Base-by-base conservation (phyloP, 2,797 vertebrate genomes). In the Syngnathus rostellatus region DNA sequence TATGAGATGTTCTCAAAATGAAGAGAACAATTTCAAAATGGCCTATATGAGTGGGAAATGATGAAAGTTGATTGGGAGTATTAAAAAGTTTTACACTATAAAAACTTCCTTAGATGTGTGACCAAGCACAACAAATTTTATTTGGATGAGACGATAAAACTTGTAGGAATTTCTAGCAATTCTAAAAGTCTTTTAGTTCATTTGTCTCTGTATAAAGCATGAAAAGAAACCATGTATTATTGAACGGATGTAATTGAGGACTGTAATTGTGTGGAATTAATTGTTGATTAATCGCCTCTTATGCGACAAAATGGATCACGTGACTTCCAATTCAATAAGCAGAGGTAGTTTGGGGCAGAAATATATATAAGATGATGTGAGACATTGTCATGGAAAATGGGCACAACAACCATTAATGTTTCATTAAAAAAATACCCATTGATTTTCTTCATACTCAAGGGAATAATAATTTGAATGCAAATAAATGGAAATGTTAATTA, bases 1-100 rank as follows among this genome's bases (percentile, higher is more conserved):
- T 69, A 70, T 55, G 21, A 73, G 66, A 71, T 62, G 41, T 66
- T 71, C 64, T 43, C 3, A 25, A 14, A 63, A 64, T 39, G 10
- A 59, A 68, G 66, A 62, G 1, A 46, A 53, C 61, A 31, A 8
- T 0, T 6, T 39, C 0, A 40, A 17, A 16, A 1, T 37, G 64
- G 14, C 2, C 0, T 39, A 25, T 19, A 43, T 19, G 25, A 17
- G 3, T 10, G 59, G 25, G 12, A 50, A 19, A 60, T 37, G 39
- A 7, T 41, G 9, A 45, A 10, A 5, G 2, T 23, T 9, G 19
- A 19, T 62, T 10, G 43, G 12, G 9, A n/a, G 2, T 11, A 0
- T 25, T 12, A 11, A 14, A 55, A 55, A 23, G 0, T 31, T 11
- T 6, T 17, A 31, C 21, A 43, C 14, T 5, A 57, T 6, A 57